A percentile compares a stretch with the other conserved stretches of the same genome.
Conservation (phyloP, 2,113 vertebrate species). For the Pseudonaja textilis region DNA sequence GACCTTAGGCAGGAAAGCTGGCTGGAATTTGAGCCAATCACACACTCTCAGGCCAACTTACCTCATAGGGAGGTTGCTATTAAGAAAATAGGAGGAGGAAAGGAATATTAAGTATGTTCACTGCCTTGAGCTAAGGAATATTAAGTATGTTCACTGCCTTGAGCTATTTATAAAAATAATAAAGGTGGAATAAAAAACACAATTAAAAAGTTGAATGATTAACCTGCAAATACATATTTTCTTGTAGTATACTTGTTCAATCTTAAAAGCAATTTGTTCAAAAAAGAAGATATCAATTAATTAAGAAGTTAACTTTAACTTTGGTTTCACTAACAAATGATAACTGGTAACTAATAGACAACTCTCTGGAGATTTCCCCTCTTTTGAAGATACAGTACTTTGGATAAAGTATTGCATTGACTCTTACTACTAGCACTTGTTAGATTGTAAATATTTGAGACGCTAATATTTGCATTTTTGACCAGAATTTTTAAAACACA, state of each 20-base stretch:
- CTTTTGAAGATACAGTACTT: constrained; percentile 43
- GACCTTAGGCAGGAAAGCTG: neutral
- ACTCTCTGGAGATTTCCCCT: constrained; percentile 51
- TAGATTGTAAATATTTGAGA: constrained; percentile 53
- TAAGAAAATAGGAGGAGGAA: neutral
- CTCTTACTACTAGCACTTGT: constrained; percentile 62
- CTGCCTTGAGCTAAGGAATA: neutral
- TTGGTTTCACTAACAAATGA: constrained; percentile 42
- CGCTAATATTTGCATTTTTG: constrained; percentile 46
- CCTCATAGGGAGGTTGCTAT: neutral
- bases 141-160: neutral
- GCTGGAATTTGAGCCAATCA: neutral
- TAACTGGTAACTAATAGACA: constrained; percentile 38
- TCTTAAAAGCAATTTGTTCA: constrained; percentile 6
- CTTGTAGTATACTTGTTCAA: constrained; percentile 42
- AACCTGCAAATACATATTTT: constrained; percentile 34
- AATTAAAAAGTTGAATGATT: constrained; percentile 34
- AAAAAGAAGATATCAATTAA: constrained; percentile 31
- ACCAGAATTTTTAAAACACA: constrained; percentile 61
- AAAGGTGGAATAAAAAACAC: constrained; percentile 15
- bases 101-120: neutral
- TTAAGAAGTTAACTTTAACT: constrained; percentile 60
- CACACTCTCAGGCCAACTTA: neutral
- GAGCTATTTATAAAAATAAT: neutral
- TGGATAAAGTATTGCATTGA: constrained; percentile 35